Evolutionary conservation across 2,797 vertebrate species (phyloP), one percentile per base, ranked within the genome.

Genomic region (Cercopithecus mitis): DNA sequence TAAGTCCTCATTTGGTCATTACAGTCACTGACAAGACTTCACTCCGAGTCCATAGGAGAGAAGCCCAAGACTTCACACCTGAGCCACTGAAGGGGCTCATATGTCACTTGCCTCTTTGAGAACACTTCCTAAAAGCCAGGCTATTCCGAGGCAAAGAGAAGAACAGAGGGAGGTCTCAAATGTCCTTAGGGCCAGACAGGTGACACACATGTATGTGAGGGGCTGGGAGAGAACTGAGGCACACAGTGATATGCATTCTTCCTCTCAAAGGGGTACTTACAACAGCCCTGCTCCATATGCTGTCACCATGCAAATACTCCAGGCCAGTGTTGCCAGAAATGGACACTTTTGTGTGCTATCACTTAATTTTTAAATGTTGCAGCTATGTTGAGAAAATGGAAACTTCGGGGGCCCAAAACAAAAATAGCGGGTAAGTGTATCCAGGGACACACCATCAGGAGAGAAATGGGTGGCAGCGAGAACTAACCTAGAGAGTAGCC

Each of bases 371-470:
- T 82, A 88, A 90, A 86, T 76, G 61, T 43, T 93, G 10, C 58
- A 89, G 41, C 45, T 88, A 82, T 80, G 36, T 88, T 61, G 79
- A 96, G 86, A 67, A 94, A 91, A 94, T 10, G 19, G 77, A 80
- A 90, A 89, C n/a, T 43, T 55, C 3, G 13, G 64, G 27, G 17
- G 2, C 67, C 79, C 36, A 14, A 91, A 92, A 91, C 58, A 58
- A 88, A 95, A 95, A 57, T 41, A 30, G 1, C 20, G 7, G 36
- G 27, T 52, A 75, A 80, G n/a, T 17, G 20, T 82, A 88, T 87
- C 58, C 25, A 91, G 43, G 82, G 41, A 85, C 12, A 79, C 45
- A 47, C 55, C 14, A 90, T 41, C 45, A 79, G 19, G 57, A 70
- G 8, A 91, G 30, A 93, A 82, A 75, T 27, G 43, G 52, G 36